phyloP scores from a whole-genome alignment of 2,888 invertebrate species.

The Metopia argyrocephala region DNA sequence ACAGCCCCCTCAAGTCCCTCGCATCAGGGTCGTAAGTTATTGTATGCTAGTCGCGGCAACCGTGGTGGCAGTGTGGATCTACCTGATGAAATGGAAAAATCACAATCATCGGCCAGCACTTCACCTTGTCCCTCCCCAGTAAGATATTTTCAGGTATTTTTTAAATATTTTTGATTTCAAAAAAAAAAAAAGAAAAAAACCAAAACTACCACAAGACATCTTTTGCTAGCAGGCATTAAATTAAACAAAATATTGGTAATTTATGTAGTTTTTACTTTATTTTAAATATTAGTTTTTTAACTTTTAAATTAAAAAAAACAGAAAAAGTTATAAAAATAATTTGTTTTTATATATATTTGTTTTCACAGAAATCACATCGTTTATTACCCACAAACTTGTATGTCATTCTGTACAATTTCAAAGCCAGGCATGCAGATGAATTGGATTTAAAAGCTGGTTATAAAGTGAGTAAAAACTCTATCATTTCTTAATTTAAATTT shows the following conservation, averaged over 20 bases:
- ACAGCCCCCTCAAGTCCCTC: slow-evolving; percentile 95
- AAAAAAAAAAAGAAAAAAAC: background rate
- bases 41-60: slow-evolving; percentile 87
- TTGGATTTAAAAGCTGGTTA: slow-evolving; percentile 95
- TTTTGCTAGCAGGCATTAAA: too few relatives aligned
- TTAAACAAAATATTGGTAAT: background rate
- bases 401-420: slow-evolving; percentile 96
- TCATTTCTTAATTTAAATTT: background rate
- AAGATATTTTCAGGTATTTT: slow-evolving; percentile 80
- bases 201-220: background rate
- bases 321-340: background rate
- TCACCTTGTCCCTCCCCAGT: slow-evolving; percentile 95
- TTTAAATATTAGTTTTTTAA: background rate
- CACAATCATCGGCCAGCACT: slow-evolving; percentile 93
- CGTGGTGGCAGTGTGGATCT: slow-evolving; percentile 96
- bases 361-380: slow-evolving; percentile 86
- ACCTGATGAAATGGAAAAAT: slow-evolving; percentile 94
- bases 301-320: background rate
- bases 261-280: background rate
- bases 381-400: slow-evolving; percentile 93
- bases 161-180: slow-evolving; percentile 46
- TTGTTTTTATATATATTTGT: slow-evolving; percentile 9
- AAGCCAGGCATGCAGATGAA: slow-evolving; percentile 95
- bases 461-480: slow-evolving; percentile 76
- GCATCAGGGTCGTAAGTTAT: slow-evolving; percentile 88